Evolutionary conservation across 2,888 invertebrate species (phyloP).

Genomic region (Caenorhabditis uteleia): DNA sequence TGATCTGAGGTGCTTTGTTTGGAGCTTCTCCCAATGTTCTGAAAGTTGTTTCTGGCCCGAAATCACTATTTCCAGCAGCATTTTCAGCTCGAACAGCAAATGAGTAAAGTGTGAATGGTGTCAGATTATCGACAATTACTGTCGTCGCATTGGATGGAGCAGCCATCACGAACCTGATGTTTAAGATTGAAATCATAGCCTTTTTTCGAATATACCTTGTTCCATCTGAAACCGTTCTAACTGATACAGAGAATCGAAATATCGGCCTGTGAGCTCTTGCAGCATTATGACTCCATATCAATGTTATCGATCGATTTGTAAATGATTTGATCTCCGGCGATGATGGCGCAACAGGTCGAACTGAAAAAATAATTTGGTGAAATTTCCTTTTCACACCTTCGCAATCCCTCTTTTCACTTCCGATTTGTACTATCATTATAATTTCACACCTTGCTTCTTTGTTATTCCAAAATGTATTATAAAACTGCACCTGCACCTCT

Average conservation of each 20-base stretch:
- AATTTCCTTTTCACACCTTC: neutral
- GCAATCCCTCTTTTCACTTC: neutral
- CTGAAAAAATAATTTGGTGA: conserved; percentile 42
- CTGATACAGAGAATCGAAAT: conserved; percentile 27
- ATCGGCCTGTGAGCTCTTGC: conserved; percentile 57
- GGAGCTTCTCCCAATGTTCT: conserved; percentile 62
- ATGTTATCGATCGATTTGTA: conserved; percentile 60
- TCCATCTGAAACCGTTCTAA: conserved; percentile 29
- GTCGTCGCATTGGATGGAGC: conserved; percentile 58
- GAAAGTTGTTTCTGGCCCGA: conserved; percentile 61
- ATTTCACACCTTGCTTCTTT: too few relatives aligned
- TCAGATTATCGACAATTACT: conserved; percentile 55
- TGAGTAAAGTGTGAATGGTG: conserved; percentile 47
- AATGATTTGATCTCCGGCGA: conserved; percentile 57
- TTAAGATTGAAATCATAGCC: neutral
- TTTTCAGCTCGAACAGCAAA: conserved; percentile 65
- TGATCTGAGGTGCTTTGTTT: conserved; percentile 46
- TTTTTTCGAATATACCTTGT: conserved; percentile 16
- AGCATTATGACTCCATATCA: conserved; percentile 61
- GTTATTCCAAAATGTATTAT: too few relatives aligned
- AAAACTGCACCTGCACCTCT: too few relatives aligned
- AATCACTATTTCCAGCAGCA: conserved; percentile 62
- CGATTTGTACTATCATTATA: too few relatives aligned
- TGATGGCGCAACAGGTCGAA: conserved; percentile 63
- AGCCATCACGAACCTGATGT: conserved; percentile 48